Conservation (phyloP, 2,797 vertebrate species). For the Sebastes nivosus region DNA sequence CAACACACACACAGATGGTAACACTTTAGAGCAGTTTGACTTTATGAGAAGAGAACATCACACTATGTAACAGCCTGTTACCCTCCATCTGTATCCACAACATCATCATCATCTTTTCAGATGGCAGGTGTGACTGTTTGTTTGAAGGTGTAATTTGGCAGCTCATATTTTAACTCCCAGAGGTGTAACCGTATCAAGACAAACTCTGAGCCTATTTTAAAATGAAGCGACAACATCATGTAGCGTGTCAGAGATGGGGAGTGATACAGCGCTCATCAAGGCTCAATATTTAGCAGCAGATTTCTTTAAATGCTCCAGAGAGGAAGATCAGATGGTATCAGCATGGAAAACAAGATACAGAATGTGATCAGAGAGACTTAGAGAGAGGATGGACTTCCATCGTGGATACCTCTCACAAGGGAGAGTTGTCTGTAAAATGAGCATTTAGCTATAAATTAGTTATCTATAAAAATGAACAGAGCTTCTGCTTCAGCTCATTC, state of each 20-base stretch:
- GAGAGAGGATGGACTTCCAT: not conserved
- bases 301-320: not conserved
- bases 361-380: not conserved
- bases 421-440: not conserved
- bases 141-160: not conserved
- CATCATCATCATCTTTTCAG: not conserved
- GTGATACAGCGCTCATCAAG: not conserved
- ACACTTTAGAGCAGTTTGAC: not conserved
- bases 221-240: not conserved
- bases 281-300: not conserved
- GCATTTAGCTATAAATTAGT: not conserved
- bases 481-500: not conserved
- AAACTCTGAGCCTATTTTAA: not conserved
- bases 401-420: not conserved
- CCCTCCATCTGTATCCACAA: not conserved
- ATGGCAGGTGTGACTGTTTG: not conserved
- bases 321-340: not conserved
- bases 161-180: not conserved
- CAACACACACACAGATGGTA: not conserved
- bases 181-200: not conserved
- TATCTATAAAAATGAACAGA: not conserved
- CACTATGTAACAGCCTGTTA: not conserved
- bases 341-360: not conserved
- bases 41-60: not conserved
- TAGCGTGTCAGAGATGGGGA: fast-evolving